These are phyloP conservation scores for Lepus europaeus DNA, from an alignment of 2,113 vertebrate species.

Conservation along the genomic window DNA sequence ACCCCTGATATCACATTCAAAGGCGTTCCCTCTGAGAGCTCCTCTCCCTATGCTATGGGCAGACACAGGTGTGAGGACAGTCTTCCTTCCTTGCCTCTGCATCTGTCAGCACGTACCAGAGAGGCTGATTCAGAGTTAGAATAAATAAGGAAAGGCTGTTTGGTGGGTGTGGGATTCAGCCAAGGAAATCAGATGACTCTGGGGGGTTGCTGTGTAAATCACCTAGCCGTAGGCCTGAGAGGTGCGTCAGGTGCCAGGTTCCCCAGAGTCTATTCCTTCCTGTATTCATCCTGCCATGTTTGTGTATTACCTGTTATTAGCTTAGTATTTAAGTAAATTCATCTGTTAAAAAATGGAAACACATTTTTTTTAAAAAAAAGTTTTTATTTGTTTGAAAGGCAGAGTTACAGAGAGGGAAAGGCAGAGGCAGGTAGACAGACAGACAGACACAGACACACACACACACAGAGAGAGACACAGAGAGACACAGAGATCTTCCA, in stretches of 20 bases:
- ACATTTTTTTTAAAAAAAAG: background rate
- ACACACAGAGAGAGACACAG: no score
- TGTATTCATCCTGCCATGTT: background rate
- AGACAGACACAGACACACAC: no score
- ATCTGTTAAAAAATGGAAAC: background rate
- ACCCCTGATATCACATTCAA: background rate
- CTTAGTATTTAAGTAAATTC: constrained; percentile 16
- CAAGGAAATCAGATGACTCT: background rate
- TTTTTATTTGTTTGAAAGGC: no score
- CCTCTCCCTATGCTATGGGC: background rate
- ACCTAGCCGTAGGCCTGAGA: background rate
- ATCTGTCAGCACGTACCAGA: background rate
- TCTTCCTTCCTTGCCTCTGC: background rate
- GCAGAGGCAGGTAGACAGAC: no score
- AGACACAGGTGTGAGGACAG: background rate
- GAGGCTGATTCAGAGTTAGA: background rate
- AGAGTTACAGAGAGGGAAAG: no score
- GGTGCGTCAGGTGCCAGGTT: background rate
- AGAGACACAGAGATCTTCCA: no score
- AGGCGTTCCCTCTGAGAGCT: background rate
- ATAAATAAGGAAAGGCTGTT: background rate
- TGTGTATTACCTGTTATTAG: background rate
- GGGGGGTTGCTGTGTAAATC: background rate
- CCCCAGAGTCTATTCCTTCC: background rate
- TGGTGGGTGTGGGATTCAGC: background rate